Evolutionary conservation across 2,113 vertebrate species (phyloP).

Genomic region (Pholis gunnellus): DNA sequence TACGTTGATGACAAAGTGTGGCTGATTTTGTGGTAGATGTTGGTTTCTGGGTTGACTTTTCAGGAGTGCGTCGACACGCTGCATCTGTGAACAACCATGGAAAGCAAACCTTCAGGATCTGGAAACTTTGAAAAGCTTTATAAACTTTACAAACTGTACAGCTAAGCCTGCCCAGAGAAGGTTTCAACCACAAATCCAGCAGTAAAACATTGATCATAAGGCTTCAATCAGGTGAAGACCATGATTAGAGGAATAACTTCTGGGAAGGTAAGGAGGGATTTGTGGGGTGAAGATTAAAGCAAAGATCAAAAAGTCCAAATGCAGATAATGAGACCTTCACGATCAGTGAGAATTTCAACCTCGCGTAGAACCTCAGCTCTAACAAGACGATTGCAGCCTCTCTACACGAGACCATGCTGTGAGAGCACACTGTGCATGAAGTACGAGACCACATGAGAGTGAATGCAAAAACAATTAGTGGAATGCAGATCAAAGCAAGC

Average conservation of each 20-base stretch:
- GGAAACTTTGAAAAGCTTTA: neutral
- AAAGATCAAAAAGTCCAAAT: constrained; percentile 40
- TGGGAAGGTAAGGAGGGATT: neutral
- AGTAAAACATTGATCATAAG: neutral
- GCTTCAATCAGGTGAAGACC: neutral
- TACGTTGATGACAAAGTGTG: neutral
- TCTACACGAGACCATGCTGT: neutral
- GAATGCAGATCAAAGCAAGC: constrained; percentile 33
- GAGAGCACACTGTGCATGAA: neutral
- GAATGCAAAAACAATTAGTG: constrained; percentile 39
- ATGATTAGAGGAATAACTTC: neutral
- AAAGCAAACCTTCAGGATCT: neutral
- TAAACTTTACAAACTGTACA: neutral
- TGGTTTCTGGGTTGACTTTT: neutral
- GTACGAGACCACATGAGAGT: constrained; percentile 7
- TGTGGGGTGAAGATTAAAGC: constrained; percentile 20
- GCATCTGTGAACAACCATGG: no score
- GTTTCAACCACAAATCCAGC: neutral
- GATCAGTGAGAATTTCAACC: constrained; percentile 9
- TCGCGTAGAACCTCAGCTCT: neutral
- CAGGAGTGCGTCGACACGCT: neutral
- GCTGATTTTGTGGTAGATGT: neutral
- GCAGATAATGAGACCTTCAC: constrained; percentile 3
- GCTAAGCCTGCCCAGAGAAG: neutral
- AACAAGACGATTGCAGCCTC: neutral